A percentile compares a stretch with the other conserved stretches of the same genome.
Evolutionary conservation across 2,888 invertebrate species (phyloP).

Genomic region (Ichneumoninae sp.): DNA sequence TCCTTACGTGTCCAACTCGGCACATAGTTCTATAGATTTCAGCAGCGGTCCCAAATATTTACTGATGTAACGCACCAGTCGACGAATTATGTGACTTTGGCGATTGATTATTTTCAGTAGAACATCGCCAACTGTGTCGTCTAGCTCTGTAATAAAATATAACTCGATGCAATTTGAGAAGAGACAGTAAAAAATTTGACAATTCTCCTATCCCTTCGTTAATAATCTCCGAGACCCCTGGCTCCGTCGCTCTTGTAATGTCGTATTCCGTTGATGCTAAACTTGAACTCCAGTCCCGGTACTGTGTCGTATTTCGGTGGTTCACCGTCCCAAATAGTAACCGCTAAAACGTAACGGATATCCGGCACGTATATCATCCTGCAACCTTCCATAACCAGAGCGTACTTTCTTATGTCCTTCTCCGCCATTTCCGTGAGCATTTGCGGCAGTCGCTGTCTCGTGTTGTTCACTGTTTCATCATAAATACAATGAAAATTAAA

Average conservation of each 20-base stretch:
- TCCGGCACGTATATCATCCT: conserved; percentile 90
- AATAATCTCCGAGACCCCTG: conserved; percentile 83
- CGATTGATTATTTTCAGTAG: conserved; percentile 92
- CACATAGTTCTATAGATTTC: conserved; percentile 87
- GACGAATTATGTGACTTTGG: conserved; percentile 91
- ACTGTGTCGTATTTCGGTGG: conserved; percentile 86
- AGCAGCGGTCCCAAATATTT: conserved; percentile 87
- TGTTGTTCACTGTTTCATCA: conserved; percentile 87
- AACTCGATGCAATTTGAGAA: not conserved
- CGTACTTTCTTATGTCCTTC: conserved; percentile 88
- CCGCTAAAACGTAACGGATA: conserved; percentile 91
- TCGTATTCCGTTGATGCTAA: conserved; percentile 88
- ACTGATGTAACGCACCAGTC: conserved; percentile 88
- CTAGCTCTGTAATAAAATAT: conserved; percentile 87
- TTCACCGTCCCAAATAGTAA: conserved; percentile 88
- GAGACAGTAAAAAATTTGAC: not conserved
- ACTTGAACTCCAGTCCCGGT: conserved; percentile 90
- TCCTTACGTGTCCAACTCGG: conserved; percentile 89
- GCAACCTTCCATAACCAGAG: conserved; percentile 88
- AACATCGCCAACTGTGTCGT: conserved; percentile 91
- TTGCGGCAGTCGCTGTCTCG: conserved; percentile 89
- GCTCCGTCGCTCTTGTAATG: conserved; percentile 91
- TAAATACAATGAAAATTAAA: conserved; percentile 64
- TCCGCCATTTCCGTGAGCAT: conserved; percentile 90
- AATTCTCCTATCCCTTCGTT: not conserved